Base-by-base conservation (phyloP, 2,888 invertebrate genomes). In the Nemotelus nigrinus region DNA sequence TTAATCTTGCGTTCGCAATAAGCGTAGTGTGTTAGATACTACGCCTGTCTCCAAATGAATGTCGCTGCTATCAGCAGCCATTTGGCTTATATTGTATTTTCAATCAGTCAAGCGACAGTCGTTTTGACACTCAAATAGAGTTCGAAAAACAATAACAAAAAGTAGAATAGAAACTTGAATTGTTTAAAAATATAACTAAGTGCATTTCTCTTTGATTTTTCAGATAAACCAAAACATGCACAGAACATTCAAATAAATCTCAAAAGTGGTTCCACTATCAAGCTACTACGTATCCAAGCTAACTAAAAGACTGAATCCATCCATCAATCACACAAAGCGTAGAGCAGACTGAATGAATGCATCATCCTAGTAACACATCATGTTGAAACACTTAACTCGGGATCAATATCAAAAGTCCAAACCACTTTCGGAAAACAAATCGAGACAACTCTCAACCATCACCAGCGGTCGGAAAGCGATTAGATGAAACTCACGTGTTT, bases 381-480 rank as follows among this genome's bases (percentile, higher is more conserved):
- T 74, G 74, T 44, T 74, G 74, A 47, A 63, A 39, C 41, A 74
- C 63, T 41, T 41, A 48, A 74, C 8, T 41, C n/a, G 50, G 60
- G 47, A 74, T 63, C 47, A 63, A 63, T 48, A 50, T 39, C 60
- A 74, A 4, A 74, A 50, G 10, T 70, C 39, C 3, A 65, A 25
- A 47, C 10, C 65, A 47, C n/a, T 10, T 41, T 43, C 10, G 6
- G 3, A 3, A n/a, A 10, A 7, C 53, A 70, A 55, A 2, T 53
- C 8, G 2, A 55, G 39, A 2, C 2, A 50, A 41, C 6, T 1
- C 41, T 3, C 43, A 43, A 53, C 7, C 6, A 25, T 25, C 25
- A 25, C 25, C 25, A 25, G 25, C 25, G 25, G 41, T n/a, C 39
- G n/a, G 8, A 74, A 63, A 50, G 63, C 60, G 7, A 48, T 74